phyloP scores from a whole-genome alignment of 2,797 vertebrate genomes.

The Catamblyrhynchus diadema region DNA sequence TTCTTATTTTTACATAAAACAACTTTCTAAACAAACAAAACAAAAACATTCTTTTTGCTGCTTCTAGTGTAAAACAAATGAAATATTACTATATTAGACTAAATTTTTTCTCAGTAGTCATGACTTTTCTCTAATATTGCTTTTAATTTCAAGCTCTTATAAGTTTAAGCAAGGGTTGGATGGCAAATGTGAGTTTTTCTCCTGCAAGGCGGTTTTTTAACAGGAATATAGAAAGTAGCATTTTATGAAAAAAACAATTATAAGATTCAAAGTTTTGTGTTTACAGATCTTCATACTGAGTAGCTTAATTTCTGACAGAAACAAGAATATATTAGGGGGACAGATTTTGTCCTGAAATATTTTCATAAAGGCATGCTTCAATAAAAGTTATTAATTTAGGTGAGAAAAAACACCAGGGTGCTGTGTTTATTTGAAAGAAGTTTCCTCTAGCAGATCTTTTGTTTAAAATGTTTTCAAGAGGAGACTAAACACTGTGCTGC shows the following conservation, averaged over 20 bases:
- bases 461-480: background rate
- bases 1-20: background rate
- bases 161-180: background rate
- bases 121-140: background rate
- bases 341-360: background rate
- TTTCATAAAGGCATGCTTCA: background rate
- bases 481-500: accelerated
- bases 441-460: background rate
- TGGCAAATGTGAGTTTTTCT: background rate
- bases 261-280: background rate
- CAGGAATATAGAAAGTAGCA: background rate
- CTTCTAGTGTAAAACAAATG: background rate
- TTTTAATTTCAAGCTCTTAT: background rate
- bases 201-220: background rate
- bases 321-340: background rate
- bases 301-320: background rate
- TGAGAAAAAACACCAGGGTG: background rate
- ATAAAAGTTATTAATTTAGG: background rate
- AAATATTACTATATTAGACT: background rate
- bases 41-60: accelerated
- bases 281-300: background rate
- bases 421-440: background rate
- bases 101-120: background rate
- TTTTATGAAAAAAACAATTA: background rate
- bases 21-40: background rate